A percentile compares a stretch with the other conserved stretches of the same genome.
Conservation (phyloP, 2,113 vertebrate genomes). For the Notarius lentiginosus region DNA sequence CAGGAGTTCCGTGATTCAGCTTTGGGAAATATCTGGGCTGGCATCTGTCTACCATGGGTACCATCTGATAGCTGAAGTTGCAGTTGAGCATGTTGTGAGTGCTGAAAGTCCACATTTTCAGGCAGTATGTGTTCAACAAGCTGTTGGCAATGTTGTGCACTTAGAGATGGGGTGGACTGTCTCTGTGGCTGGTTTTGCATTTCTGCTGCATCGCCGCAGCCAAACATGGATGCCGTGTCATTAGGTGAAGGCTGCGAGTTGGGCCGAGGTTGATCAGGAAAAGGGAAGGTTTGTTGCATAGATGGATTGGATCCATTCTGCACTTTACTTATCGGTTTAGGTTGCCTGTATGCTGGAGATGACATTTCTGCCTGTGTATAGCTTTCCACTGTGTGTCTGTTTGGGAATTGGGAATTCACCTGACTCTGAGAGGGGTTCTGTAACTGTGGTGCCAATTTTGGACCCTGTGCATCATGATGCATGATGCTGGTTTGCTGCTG, state of each 20-base stretch:
- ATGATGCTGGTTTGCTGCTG: conserved; percentile 54
- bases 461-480: conserved; percentile 30
- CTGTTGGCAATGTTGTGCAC: conserved; percentile 71
- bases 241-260: conserved; percentile 64
- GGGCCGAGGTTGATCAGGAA: conserved; percentile 57
- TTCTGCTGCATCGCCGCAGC: conserved; percentile 64
- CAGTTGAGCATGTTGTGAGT: conserved; percentile 69
- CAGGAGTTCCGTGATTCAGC: conserved; percentile 63
- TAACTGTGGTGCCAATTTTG: conserved; percentile 28
- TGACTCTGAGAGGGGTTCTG: conserved; percentile 35
- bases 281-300: conserved; percentile 63
- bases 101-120: conserved; percentile 63
- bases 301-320: conserved; percentile 59
- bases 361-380: conserved; percentile 62
- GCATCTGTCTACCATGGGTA: conserved; percentile 58
- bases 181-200: conserved; percentile 68
- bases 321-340: conserved; percentile 66
- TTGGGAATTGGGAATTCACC: conserved; percentile 48
- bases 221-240: conserved; percentile 60
- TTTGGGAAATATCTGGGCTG: conserved; percentile 66
- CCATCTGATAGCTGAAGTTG: conserved; percentile 66
- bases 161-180: conserved; percentile 74
- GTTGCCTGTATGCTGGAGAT: conserved; percentile 67
- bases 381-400: conserved; percentile 67
- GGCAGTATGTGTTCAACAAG: conserved; percentile 66